Evolutionary conservation across 2,113 vertebrate species (phyloP).

Genomic region (Marmota flaviventris): DNA sequence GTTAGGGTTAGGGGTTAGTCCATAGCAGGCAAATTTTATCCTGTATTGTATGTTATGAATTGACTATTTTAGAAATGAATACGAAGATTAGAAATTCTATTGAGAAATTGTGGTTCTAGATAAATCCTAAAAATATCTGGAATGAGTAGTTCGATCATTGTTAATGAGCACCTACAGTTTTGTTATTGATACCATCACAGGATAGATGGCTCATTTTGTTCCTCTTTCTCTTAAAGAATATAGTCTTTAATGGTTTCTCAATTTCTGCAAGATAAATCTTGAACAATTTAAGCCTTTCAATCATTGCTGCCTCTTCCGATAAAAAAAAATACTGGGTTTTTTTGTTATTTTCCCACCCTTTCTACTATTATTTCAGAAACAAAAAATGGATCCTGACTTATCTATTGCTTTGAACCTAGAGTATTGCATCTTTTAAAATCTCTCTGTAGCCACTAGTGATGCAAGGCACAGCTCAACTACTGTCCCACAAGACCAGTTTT

Average conservation of each 20-base stretch:
- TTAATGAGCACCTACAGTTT: neutral
- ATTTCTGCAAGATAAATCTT: neutral
- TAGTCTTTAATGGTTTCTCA: neutral
- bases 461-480: neutral
- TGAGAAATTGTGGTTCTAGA: neutral
- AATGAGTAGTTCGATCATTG: neutral
- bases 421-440: neutral
- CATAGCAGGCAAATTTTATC: neutral
- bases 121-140: neutral
- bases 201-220: neutral
- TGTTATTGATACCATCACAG: neutral
- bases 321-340: too few species aligned
- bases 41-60: slow-evolving; percentile 36
- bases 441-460: neutral
- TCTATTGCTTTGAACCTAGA: neutral
- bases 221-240: neutral
- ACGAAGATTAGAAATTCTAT: neutral
- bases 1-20: neutral
- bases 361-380: neutral
- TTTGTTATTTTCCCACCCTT: neutral
- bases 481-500: neutral
- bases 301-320: neutral
- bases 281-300: neutral
- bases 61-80: neutral
- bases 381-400: neutral